Percentiles rank a stretch among this genome's conserved stretches.
Conservation (phyloP, 1,140 invertebrate genomes). For the Bombus superbus region DNA sequence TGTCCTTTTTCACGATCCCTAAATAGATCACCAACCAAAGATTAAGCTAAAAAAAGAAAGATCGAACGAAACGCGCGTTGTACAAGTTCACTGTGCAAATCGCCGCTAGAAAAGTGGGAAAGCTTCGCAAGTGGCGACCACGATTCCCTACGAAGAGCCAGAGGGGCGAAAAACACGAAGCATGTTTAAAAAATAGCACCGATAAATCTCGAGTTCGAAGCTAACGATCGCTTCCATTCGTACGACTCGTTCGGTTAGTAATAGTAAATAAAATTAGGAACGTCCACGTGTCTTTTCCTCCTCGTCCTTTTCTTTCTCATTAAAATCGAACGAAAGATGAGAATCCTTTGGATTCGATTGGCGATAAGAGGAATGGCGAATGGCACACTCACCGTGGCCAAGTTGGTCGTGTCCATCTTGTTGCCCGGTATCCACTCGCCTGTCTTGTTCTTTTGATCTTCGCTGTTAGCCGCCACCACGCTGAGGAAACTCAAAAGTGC, state of each 20-base stretch:
- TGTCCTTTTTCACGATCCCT: too few species aligned
- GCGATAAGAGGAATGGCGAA: background rate
- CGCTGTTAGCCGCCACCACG: constrained; percentile 89
- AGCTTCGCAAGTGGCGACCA: too few species aligned
- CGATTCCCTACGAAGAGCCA: background rate
- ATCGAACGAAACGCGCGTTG: too few species aligned
- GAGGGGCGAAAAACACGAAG: background rate
- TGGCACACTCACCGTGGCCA: constrained; percentile 87
- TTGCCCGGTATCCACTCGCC: constrained; percentile 90
- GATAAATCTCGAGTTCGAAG: background rate
- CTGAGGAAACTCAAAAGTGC: constrained; percentile 91
- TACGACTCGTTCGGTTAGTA: background rate
- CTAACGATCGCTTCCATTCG: background rate
- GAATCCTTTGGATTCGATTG: too few species aligned
- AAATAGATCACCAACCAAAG: too few species aligned
- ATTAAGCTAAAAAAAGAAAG: too few species aligned
- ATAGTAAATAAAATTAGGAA: background rate
- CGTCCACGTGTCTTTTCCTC: background rate
- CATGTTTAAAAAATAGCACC: background rate
- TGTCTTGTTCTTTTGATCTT: constrained; percentile 85
- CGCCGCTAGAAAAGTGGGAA: too few species aligned
- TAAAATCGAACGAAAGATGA: background rate
- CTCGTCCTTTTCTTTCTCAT: background rate
- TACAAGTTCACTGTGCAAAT: too few species aligned
- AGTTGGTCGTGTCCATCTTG: constrained; percentile 96